Evolutionary conservation across 2,888 invertebrate genomes (phyloP), one percentile per base, ranked within the genome.

Genomic region (Rotaria sp.): DNA sequence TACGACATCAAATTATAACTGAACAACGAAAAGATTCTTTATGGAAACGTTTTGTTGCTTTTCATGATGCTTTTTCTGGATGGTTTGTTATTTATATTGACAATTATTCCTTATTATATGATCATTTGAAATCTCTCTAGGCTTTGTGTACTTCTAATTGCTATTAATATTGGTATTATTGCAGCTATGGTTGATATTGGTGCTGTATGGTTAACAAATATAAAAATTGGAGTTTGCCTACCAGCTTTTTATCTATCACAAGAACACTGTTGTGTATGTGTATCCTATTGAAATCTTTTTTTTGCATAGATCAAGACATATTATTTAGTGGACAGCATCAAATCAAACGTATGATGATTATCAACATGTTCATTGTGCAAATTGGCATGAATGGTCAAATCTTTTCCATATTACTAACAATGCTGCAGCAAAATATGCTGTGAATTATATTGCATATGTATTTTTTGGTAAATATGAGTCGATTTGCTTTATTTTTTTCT

Each of bases 31-130:
- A 86, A 45, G 67, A 96, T 96, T 90, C 96, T 96, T 2, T 92
- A 95, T 89, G 95, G 95, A 94, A 95, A 96, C 91, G 95, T 87
- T 94, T 97, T 87, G 95, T 95, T 92, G 95, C 96, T 11, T 95
- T 96, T 1, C 96, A 97, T 91, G 98, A 99, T 92, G 98, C 98
- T 0, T 97, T 97, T 94, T 96, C 97, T 0, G 99, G 98, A 24
- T 99, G 99, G 98, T 4, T 92, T 95, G 89, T 95, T 95, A 94
- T 95, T 91, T 2, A 35, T 95, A 87, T 94, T 97, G 86, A 95
- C 95, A 93, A 95, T 96, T 10, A 96, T 96, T 0, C 96, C 96
- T 91, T 98, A 99, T 92, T 98, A 0, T 97, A 97, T 94, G 96
- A 97, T 0, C 18, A 21, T 38, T 4, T 57, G 0, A 8, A 35